Evolutionary conservation across 2,888 invertebrate genomes (phyloP).

Genomic region (Eupithecia insigniata): DNA sequence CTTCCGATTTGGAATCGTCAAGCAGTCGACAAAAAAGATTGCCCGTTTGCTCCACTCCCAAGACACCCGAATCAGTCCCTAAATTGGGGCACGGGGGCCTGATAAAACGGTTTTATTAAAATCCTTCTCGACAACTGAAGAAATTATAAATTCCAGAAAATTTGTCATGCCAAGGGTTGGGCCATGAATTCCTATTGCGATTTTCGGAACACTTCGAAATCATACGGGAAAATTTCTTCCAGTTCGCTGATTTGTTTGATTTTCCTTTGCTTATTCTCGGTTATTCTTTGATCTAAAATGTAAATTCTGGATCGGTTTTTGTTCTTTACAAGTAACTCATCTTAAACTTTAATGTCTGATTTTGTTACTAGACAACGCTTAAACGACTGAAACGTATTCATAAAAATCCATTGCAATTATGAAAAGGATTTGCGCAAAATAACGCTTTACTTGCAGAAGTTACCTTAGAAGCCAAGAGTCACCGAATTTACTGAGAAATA

Average conservation of each 20-base stretch:
- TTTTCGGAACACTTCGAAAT: constrained; percentile 45
- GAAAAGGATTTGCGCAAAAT: too few relatives aligned
- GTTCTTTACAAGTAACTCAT: not conserved
- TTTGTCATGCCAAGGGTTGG: constrained; percentile 56
- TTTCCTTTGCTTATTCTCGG: not conserved
- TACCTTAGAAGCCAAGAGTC: not conserved
- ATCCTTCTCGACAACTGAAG: constrained; percentile 39
- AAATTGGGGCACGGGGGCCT: constrained; percentile 23
- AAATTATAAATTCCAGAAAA: constrained; percentile 49
- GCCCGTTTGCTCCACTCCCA: constrained; percentile 2
- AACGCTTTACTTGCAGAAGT: not conserved
- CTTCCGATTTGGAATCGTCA: not conserved
- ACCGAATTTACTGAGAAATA: not conserved
- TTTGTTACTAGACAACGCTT: not conserved
- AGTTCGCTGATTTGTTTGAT: not conserved
- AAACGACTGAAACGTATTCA: too few relatives aligned
- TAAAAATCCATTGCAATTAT: too few relatives aligned
- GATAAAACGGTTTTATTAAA: constrained; percentile 42
- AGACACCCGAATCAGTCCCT: constrained; percentile 23
- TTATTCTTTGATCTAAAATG: not conserved
- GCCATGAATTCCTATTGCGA: constrained; percentile 55
- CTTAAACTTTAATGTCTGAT: not conserved
- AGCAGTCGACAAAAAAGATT: not conserved
- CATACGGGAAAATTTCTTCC: constrained; percentile 33
- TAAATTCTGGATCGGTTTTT: not conserved